These are phyloP conservation scores for Anguilla marmorata DNA, from an alignment of 2,797 vertebrate genomes.

Conservation along the genomic window DNA sequence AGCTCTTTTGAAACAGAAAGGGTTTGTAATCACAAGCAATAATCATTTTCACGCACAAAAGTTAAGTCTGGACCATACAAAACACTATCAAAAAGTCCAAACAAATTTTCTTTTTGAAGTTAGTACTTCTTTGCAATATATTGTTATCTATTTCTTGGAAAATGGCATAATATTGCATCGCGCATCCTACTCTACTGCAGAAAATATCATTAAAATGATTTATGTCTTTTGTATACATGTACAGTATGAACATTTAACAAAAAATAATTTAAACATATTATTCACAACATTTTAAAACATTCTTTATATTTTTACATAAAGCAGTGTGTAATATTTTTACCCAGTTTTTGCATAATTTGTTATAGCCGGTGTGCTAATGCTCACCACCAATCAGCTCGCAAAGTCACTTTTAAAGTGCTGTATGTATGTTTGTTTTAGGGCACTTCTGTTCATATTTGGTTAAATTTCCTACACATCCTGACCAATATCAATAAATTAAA, in stretches of 20 bases:
- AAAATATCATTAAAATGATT: not conserved
- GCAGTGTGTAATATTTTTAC: not conserved
- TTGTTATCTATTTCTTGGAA: not conserved
- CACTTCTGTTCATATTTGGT: too few species aligned
- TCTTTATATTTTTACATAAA: not conserved
- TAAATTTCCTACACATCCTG: too few species aligned
- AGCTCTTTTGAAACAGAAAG: not conserved
- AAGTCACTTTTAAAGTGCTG: not conserved
- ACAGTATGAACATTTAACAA: not conserved
- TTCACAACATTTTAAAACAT: not conserved
- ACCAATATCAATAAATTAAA: too few species aligned
- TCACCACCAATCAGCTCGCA: not conserved
- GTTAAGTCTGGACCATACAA: not conserved
- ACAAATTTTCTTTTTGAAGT: not conserved
- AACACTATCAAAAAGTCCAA: not conserved
- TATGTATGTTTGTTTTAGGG: too few species aligned
- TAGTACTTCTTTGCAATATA: not conserved
- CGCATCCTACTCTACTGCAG: not conserved
- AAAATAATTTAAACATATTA: not conserved
- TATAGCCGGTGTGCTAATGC: not conserved
- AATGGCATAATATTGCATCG: not conserved
- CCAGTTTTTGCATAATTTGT: not conserved
- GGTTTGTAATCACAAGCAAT: too few species aligned
- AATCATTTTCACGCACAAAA: too few species aligned
- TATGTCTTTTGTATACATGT: not conserved